Evolutionary conservation across 2,888 invertebrate genomes (phyloP).

Genomic region (Eristalis tenax): DNA sequence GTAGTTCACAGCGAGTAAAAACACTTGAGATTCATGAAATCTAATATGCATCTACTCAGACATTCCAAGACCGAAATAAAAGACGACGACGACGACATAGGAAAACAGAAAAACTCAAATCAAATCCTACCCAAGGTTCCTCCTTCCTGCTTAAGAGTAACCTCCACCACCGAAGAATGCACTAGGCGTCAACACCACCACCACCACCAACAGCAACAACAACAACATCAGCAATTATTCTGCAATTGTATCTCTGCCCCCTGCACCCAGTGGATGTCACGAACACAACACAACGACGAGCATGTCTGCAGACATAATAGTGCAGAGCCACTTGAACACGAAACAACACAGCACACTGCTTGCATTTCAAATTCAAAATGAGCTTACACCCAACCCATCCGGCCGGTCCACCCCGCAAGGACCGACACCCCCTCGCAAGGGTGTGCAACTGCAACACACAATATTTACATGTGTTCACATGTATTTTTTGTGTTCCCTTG

Average conservation of each 20-base stretch:
- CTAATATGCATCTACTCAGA: slow-evolving; percentile 58
- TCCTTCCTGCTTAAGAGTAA: slow-evolving; percentile 22
- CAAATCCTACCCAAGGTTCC: slow-evolving; percentile 50
- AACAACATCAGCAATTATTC: slow-evolving; percentile 34
- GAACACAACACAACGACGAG: slow-evolving; percentile 33
- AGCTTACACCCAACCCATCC: slow-evolving; percentile 22
- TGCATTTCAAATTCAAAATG: slow-evolving; percentile 58
- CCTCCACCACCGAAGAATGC: slow-evolving; percentile 20
- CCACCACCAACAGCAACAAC: slow-evolving; percentile 34
- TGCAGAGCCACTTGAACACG: slow-evolving; percentile 51
- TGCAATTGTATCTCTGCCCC: slow-evolving; percentile 9
- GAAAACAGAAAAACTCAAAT: slow-evolving; percentile 28
- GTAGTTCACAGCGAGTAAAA: not conserved
- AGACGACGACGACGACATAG: not conserved
- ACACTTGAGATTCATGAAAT: slow-evolving; percentile 13
- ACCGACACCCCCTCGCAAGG: not conserved
- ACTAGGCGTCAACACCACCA: slow-evolving; percentile 47
- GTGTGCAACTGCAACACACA: slow-evolving; percentile 28
- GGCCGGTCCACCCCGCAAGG: not conserved
- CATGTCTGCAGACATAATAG: slow-evolving; percentile 51
- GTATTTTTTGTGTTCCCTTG: slow-evolving; percentile 2
- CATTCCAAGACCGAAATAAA: slow-evolving; percentile 16
- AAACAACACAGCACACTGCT: slow-evolving; percentile 35
- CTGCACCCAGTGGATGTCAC: slow-evolving; percentile 2
- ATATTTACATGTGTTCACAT: slow-evolving; percentile 18